These are phyloP conservation scores for Etia nguti DNA, from an alignment of 2,113 vertebrate species.

Conservation along the genomic window DNA sequence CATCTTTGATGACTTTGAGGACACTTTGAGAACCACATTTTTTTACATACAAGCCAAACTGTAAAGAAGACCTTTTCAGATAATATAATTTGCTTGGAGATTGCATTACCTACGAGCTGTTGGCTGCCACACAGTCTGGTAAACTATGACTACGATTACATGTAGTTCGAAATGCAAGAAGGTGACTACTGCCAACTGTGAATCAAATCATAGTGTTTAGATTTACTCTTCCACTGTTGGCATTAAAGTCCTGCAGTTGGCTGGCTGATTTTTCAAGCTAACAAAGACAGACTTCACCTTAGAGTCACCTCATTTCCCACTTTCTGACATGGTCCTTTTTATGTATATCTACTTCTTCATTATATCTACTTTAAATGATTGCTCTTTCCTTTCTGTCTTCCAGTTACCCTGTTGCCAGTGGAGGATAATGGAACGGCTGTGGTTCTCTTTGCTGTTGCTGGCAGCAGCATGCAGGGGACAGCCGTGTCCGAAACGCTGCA, in stretches of 20 bases:
- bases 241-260: not conserved
- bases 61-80: not conserved
- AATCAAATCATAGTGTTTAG: not conserved
- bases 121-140: not conserved
- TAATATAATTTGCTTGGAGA: not conserved
- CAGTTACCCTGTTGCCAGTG: slow-evolving; percentile 61
- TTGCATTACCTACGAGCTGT: not conserved
- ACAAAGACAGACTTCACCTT: not conserved
- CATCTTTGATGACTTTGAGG: not conserved
- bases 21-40: not conserved
- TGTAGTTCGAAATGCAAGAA: not conserved
- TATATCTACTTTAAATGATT: not conserved
- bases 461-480: slow-evolving; percentile 72
- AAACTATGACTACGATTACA: not conserved
- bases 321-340: not conserved
- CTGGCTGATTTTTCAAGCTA: not conserved
- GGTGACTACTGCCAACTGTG: not conserved
- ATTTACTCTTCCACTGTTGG: not conserved
- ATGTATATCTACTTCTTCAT: not conserved
- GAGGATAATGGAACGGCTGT: slow-evolving; percentile 80
- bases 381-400: slow-evolving; percentile 21
- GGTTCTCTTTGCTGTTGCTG: slow-evolving; percentile 77
- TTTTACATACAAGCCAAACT: not conserved
- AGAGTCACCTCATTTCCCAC: not conserved
- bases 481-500: slow-evolving; percentile 88